Evolutionary conservation across 1,140 invertebrate species (phyloP), one percentile per base, ranked within the genome.

Genomic region (Cyrtorhinus lividipennis): DNA sequence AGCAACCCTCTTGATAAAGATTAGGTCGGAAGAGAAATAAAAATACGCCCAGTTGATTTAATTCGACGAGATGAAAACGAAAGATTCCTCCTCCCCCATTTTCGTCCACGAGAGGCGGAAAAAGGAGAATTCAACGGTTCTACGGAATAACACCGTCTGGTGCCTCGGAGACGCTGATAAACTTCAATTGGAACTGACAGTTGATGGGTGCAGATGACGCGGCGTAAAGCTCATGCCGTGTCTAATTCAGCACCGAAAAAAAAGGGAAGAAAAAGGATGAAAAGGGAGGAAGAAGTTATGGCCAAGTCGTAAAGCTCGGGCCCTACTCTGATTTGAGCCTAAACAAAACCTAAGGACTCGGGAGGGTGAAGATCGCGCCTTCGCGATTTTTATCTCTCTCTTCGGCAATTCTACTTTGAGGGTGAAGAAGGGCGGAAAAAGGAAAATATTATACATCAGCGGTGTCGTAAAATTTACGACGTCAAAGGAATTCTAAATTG

Each of bases 201-300:
- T 53, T 53, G 48, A 53, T 53, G 48, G 48, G 48, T 22, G 48
- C 48, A 53, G 48, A 53, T 53, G 48, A 53, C 48, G 48, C 48
- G 20, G 48, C 48, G 48, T 15, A 10, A 53, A 12, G 18, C 8
- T 20, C 18, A 10, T 20, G 48, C 48, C 48, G 20, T 22, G 20
- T 53, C 48, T 53, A 53, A 53, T 53, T 53, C 48, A 22, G 3
- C n/a, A n/a, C 48, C 20, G 48, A 53, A 53, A 20, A 20, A 53
- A 22, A 53, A 53, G n/a, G n/a, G n/a, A n/a, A n/a, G n/a, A n/a
- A n/a, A n/a, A n/a, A n/a, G n/a, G n/a, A n/a, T 22, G 8, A 8
- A 53, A 53, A 22, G 48, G 48, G 20, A n/a, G n/a, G 48, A 8
- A 5, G 48, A 20, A 53, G 48, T 53, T 53, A 53, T 53, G 48